These are phyloP conservation scores for Crossaster papposus DNA, from an alignment of 53 echinoderm and acorn worm species.

Conservation along the genomic window DNA sequence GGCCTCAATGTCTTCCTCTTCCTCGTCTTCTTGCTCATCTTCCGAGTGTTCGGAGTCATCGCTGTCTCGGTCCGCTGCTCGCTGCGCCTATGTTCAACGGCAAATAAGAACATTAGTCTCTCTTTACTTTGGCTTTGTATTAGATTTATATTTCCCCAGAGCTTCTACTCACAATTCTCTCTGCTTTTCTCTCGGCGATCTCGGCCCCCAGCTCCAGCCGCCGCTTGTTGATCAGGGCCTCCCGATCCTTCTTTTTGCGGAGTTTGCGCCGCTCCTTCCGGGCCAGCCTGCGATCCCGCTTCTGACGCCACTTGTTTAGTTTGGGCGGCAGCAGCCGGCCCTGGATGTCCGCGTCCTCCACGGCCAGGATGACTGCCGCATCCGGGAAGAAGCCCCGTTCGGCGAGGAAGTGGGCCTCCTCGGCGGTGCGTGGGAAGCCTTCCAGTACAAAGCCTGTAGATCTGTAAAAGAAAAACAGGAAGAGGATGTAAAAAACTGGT, in stretches of 20 bases:
- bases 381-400: conserved; percentile 91
- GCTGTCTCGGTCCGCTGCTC: conserved; percentile 93
- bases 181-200: conserved; percentile 86
- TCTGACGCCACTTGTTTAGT: conserved; percentile 83
- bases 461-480: conserved; percentile 38
- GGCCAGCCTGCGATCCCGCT: conserved; percentile 81
- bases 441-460: conserved; percentile 91
- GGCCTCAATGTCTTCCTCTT: conserved; percentile 95
- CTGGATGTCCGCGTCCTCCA: conserved; percentile 90
- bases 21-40: conserved; percentile 87
- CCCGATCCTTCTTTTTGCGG: conserved; percentile 91
- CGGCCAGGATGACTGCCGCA: conserved; percentile 79
- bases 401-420: conserved; percentile 94
- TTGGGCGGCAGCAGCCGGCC: conserved; percentile 84
- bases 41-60: conserved; percentile 96
- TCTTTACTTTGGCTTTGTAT: no score
- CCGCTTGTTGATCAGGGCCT: conserved; percentile 85
- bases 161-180: conserved; percentile 72
- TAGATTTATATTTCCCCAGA: background rate
- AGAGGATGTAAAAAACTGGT: background rate
- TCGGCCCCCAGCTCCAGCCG: conserved; percentile 86
- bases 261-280: conserved; percentile 81
- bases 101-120: no score
- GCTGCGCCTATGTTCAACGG: conserved; percentile 86
- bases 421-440: conserved; percentile 89